Evolutionary conservation across 2,888 invertebrate species (phyloP).

Genomic region (Amiota mariae): DNA sequence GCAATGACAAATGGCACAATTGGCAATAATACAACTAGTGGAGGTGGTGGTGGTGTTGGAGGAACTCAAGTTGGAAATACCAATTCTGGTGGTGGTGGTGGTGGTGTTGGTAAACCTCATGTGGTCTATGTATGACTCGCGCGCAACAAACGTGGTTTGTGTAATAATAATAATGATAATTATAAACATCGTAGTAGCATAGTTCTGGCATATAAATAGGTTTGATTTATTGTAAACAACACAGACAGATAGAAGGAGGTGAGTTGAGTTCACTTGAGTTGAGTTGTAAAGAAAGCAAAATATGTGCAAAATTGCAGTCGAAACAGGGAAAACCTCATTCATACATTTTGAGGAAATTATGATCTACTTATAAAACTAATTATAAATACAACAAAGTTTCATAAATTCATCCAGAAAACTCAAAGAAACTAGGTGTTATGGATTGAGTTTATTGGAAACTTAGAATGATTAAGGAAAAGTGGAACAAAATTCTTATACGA

Average conservation of each 20-base stretch:
- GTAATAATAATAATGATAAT: slow-evolving; percentile 47
- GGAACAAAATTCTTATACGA: slow-evolving; percentile 21
- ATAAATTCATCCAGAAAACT: neutral
- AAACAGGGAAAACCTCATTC: slow-evolving; percentile 21
- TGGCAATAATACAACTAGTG: neutral
- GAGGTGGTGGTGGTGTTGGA: neutral
- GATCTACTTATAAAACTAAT: neutral
- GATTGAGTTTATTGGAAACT: no score
- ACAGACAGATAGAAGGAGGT: neutral
- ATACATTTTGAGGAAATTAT: neutral
- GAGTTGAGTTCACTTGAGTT: neutral
- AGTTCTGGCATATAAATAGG: slow-evolving; percentile 54
- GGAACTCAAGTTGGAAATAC: slow-evolving; percentile 9
- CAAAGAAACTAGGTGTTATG: neutral
- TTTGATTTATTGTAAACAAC: slow-evolving; percentile 40
- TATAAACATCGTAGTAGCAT: slow-evolving; percentile 32
- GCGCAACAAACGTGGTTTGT: slow-evolving; percentile 46
- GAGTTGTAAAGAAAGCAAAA: neutral
- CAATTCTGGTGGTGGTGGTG: slow-evolving; percentile 32
- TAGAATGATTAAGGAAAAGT: neutral
- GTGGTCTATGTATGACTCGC: slow-evolving; percentile 75
- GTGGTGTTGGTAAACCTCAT: slow-evolving; percentile 58
- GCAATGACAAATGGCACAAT: slow-evolving; percentile 30
- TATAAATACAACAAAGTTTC: neutral
- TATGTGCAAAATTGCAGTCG: neutral